Evolutionary conservation across 2,888 invertebrate genomes (phyloP).

Genomic region (Nasonia oneida): DNA sequence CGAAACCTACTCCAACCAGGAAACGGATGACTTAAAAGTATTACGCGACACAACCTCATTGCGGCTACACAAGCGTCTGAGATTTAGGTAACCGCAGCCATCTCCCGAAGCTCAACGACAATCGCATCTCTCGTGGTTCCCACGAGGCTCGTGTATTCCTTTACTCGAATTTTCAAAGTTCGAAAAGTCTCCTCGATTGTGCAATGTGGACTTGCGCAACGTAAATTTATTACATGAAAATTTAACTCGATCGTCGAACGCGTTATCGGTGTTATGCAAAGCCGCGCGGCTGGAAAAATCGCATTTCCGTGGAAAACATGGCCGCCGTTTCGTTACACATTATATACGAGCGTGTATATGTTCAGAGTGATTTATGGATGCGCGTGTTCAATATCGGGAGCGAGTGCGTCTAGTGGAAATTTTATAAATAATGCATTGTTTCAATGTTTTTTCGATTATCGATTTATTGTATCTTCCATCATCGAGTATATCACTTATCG

Average conservation of each 20-base stretch:
- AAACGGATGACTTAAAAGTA: not conserved
- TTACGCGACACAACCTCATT: not conserved
- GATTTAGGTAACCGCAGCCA: slow-evolving; percentile 21
- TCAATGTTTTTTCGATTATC: too few relatives aligned
- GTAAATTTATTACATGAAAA: not conserved
- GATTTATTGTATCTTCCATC: too few relatives aligned
- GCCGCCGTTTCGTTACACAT: not conserved
- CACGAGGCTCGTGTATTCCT: not conserved
- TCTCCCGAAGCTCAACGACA: not conserved
- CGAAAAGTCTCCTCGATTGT: not conserved
- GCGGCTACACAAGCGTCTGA: not conserved
- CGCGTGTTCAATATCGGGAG: too few relatives aligned
- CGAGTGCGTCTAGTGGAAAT: too few relatives aligned
- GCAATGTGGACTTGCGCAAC: not conserved
- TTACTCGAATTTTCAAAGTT: not conserved
- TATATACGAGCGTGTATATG: not conserved
- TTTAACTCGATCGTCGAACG: not conserved
- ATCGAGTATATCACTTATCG: not conserved
- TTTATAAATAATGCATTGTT: too few relatives aligned
- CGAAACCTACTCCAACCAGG: not conserved
- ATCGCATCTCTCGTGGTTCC: not conserved
- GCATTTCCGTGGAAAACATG: not conserved
- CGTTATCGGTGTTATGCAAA: not conserved
- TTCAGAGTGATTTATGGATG: not conserved
- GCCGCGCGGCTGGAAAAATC: not conserved